phyloP scores from a whole-genome alignment of 2,113 vertebrate genomes.

The Chloropsis hardwickii region DNA sequence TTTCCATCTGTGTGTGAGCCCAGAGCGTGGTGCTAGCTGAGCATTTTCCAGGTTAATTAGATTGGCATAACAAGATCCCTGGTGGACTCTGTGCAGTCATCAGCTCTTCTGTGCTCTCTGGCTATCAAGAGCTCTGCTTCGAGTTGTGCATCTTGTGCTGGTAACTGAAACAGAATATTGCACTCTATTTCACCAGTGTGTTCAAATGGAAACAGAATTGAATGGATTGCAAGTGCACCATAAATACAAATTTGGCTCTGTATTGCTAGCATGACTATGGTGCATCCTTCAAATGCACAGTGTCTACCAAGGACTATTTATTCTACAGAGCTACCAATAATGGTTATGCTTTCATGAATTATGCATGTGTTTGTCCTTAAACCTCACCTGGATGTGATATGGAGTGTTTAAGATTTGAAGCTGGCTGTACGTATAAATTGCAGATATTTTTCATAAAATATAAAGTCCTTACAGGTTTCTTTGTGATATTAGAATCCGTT shows the following conservation, averaged over 20 bases:
- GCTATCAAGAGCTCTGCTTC: neutral
- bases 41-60: slow-evolving; percentile 65
- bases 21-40: slow-evolving; percentile 28
- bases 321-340: neutral
- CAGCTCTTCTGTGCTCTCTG: slow-evolving; percentile 6
- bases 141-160: neutral
- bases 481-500: neutral
- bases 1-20: slow-evolving; percentile 28
- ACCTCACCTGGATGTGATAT: neutral
- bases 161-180: slow-evolving; percentile 3
- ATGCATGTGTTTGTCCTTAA: slow-evolving; percentile 32
- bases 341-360: slow-evolving; percentile 36
- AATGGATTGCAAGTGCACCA: slow-evolving; percentile 2
- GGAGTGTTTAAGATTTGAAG: slow-evolving; percentile 18
- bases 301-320: slow-evolving; percentile 15
- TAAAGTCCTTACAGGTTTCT: neutral
- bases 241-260: slow-evolving; percentile 46
- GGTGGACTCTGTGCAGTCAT: slow-evolving; percentile 20
- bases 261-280: neutral
- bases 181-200: slow-evolving; percentile 4
- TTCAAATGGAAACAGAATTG: slow-evolving; percentile 10
- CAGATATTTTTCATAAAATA: slow-evolving; percentile 1
- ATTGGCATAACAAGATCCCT: slow-evolving; percentile 60
- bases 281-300: slow-evolving; percentile 27
- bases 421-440: neutral